Percentiles rank a stretch among this genome's conserved stretches.
phyloP scores from a whole-genome alignment of 2,797 vertebrate species.

The Columba guinea region DNA sequence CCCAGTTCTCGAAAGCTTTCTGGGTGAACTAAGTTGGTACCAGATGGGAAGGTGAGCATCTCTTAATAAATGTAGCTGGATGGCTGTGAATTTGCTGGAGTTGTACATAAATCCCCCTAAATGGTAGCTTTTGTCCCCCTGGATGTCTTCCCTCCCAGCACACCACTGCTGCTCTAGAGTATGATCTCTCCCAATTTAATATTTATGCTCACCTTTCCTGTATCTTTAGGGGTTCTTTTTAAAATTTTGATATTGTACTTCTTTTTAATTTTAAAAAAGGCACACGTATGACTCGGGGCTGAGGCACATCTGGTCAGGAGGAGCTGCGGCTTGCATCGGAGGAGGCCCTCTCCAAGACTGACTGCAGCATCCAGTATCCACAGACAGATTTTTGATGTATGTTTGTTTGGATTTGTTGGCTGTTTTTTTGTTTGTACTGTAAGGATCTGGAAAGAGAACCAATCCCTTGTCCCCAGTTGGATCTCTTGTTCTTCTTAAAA shows the following conservation, averaged over 20 bases:
- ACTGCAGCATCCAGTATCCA: not conserved
- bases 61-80: not conserved
- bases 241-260: not conserved
- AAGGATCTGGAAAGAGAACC: not conserved
- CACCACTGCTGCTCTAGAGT: not conserved
- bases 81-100: not conserved
- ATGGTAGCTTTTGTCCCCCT: not conserved
- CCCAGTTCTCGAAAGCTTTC: not conserved
- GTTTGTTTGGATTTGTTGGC: too few relatives aligned
- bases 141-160: not conserved
- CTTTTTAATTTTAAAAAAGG: not conserved
- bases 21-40: not conserved
- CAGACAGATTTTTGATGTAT: not conserved
- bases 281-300: not conserved
- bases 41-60: not conserved
- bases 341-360: not conserved
- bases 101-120: not conserved
- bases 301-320: not conserved
- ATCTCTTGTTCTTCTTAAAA: not conserved
- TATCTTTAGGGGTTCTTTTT: not conserved
- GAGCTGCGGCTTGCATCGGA: not conserved
- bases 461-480: not conserved
- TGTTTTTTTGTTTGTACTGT: not conserved
- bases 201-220: not conserved
- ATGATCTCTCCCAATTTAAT: not conserved